These are phyloP conservation scores for Calameuta filiformis DNA, from an alignment of 2,888 invertebrate species.

Conservation along the genomic window DNA sequence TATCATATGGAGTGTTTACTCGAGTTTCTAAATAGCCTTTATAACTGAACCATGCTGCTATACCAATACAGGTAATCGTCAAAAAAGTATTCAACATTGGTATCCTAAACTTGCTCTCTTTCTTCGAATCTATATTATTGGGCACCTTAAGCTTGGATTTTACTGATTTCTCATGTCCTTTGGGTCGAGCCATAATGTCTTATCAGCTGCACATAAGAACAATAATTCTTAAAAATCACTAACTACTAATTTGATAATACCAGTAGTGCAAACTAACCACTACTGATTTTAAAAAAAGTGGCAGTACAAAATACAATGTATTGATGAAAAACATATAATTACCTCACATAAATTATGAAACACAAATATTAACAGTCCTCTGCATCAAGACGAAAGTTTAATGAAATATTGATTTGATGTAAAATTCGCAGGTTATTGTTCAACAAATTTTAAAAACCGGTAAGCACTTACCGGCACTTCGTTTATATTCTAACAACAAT, in stretches of 20 bases:
- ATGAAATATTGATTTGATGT: neutral
- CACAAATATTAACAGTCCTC: neutral
- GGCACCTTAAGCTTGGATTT: conserved; percentile 37
- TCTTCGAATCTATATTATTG: conserved; percentile 25
- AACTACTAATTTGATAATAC: neutral
- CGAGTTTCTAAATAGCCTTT: conserved; percentile 88
- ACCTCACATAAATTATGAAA: neutral
- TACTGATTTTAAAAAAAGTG: neutral
- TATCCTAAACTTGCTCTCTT: conserved; percentile 31
- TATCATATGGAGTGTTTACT: conserved; percentile 86
- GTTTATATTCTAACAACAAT: neutral
- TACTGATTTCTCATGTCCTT: conserved; percentile 38
- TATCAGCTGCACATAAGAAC: neutral
- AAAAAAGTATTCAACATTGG: conserved; percentile 46
- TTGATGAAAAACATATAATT: neutral
- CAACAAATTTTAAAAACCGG: neutral
- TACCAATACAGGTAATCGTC: conserved; percentile 69
- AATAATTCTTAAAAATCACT: neutral
- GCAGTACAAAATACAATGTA: neutral
- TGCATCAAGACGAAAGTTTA: neutral
- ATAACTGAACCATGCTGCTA: conserved; percentile 82
- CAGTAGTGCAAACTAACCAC: neutral
- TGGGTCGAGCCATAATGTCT: conserved; percentile 41
- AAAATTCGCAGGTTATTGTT: neutral
- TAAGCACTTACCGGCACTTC: neutral